A percentile compares a stretch with the other conserved stretches of the same genome.
These are phyloP conservation scores for Tyrannus savana DNA, from an alignment of 2,113 vertebrate species.

Conservation along the genomic window DNA sequence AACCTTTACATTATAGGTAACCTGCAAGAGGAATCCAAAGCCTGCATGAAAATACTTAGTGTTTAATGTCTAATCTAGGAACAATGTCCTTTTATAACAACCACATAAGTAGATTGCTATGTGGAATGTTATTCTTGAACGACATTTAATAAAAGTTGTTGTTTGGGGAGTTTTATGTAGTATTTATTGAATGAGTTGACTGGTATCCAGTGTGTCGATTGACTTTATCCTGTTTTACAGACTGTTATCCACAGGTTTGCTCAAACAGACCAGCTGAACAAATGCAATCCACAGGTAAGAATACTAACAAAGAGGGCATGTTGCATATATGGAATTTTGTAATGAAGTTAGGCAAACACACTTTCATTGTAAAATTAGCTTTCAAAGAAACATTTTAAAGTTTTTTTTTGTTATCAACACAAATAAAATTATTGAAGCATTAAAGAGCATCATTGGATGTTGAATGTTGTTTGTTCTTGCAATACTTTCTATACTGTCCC, in stretches of 20 bases:
- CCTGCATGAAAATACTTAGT: neutral
- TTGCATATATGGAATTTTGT: neutral
- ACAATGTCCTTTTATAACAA: neutral
- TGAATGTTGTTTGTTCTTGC: neutral
- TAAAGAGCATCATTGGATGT: neutral
- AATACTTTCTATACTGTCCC: neutral
- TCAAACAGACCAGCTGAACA: constrained; percentile 38
- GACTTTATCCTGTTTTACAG: constrained; percentile 68
- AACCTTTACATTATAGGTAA: neutral
- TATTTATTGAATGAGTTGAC: neutral
- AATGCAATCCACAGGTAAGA: constrained; percentile 68
- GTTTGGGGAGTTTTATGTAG: neutral
- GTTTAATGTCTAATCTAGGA: neutral
- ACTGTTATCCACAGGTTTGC: constrained; percentile 44
- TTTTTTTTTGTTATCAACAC: neutral
- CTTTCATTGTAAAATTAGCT: neutral
- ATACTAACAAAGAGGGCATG: neutral
- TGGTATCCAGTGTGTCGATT: neutral
- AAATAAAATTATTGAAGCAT: neutral
- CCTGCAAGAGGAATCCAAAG: neutral
- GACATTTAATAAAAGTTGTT: neutral
- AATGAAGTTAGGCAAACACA: neutral
- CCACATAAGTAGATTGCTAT: neutral
- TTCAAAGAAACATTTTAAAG: neutral
- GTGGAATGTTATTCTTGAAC: neutral